Evolutionary conservation across 2,113 vertebrate genomes (phyloP).

Genomic region (Megaceryle maxima): DNA sequence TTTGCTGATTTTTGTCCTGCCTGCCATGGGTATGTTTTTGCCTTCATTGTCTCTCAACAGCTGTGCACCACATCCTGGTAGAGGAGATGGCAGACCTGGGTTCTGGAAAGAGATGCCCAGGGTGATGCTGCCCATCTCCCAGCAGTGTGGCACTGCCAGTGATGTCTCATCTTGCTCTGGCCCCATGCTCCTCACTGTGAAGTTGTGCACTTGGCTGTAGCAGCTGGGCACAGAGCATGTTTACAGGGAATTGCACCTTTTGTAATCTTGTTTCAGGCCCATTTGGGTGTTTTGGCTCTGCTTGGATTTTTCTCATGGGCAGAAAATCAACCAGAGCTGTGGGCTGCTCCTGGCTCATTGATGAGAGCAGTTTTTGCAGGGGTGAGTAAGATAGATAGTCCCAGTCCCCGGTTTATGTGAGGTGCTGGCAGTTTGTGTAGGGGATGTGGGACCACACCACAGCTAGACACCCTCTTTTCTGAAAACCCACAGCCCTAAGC

Average conservation of each 20-base stretch:
- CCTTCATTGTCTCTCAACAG: not conserved
- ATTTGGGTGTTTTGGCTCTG: not conserved
- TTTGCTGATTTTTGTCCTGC: not conserved
- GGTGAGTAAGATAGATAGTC: not conserved
- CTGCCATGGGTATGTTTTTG: accelerated
- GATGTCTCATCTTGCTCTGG: not conserved
- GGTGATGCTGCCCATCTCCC: not conserved
- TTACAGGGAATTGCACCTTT: accelerated
- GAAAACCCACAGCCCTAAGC: not conserved
- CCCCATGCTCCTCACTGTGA: not conserved
- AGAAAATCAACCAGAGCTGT: not conserved
- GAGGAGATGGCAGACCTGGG: not conserved
- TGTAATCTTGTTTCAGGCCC: accelerated
- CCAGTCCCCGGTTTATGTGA: not conserved
- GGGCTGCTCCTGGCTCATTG: not conserved
- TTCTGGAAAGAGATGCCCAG: not conserved
- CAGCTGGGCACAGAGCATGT: not conserved
- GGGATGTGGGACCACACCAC: accelerated
- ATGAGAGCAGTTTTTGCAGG: not conserved
- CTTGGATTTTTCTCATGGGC: not conserved
- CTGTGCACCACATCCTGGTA: accelerated
- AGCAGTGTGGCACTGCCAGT: not conserved
- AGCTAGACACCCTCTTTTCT: not conserved
- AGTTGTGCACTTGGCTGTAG: accelerated
- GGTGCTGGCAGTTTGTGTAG: not conserved